Percentiles rank a stretch among this genome's conserved stretches.
Evolutionary conservation across 92 coral and sea anemone species (phyloP).

Genomic region (Pocillopora grandis): DNA sequence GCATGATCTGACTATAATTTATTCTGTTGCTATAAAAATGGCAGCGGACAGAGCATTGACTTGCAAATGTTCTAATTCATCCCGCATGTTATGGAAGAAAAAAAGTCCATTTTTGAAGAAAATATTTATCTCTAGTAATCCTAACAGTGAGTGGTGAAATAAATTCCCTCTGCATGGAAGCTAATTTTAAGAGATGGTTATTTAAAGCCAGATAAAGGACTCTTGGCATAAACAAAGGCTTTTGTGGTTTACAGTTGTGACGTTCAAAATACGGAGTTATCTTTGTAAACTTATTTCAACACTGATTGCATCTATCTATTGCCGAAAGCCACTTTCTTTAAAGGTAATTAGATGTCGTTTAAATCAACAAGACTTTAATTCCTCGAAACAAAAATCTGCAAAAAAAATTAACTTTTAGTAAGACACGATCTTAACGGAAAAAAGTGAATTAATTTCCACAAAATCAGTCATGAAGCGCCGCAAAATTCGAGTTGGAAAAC

Average conservation of each 20-base stretch:
- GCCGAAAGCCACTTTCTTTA: slow-evolving; percentile 1
- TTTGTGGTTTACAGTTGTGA: slow-evolving; percentile 12
- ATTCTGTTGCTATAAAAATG: slow-evolving; percentile 17
- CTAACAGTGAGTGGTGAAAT: slow-evolving; percentile 10
- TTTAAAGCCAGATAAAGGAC: slow-evolving; percentile 14
- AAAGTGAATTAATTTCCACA: background rate
- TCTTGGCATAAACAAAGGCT: slow-evolving; percentile 24
- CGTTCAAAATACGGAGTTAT: slow-evolving; percentile 13
- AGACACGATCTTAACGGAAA: background rate
- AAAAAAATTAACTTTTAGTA: background rate
- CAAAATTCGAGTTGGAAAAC: slow-evolving; percentile 34
- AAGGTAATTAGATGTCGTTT: background rate
- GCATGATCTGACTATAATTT: slow-evolving; percentile 36
- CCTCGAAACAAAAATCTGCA: background rate
- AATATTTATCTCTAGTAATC: slow-evolving; percentile 20
- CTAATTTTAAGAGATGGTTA: slow-evolving; percentile 14
- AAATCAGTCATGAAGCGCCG: background rate
- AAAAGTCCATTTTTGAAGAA: background rate
- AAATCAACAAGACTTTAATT: background rate
- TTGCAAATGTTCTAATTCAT: slow-evolving; percentile 16
- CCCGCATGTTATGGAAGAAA: slow-evolving; percentile 1
- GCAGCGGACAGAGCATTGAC: slow-evolving; percentile 4
- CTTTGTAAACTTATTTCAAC: slow-evolving; percentile 7
- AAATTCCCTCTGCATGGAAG: slow-evolving; percentile 5
- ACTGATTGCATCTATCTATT: background rate